Conservation (phyloP, 2,888 invertebrate genomes). For the Elysia crispata region DNA sequence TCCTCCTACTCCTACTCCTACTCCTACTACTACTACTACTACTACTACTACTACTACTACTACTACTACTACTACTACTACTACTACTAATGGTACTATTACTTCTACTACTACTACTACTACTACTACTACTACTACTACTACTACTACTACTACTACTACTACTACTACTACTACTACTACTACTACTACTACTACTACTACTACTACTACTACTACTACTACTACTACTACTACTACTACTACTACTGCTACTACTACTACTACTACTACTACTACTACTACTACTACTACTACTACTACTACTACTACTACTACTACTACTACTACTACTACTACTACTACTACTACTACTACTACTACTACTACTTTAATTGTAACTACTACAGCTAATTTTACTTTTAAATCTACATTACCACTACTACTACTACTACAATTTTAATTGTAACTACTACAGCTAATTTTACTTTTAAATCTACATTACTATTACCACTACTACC, state of each 20-base stretch:
- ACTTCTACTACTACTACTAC: constrained; percentile 3
- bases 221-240: constrained; percentile 1
- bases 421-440: constrained; percentile 9
- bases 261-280: constrained; percentile 9
- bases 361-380: not conserved
- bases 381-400: not conserved
- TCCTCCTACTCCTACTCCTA: too few species aligned
- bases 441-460: too few species aligned
- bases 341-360: constrained; percentile 9
- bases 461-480: too few species aligned
- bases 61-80: constrained; percentile 1
- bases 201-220: not conserved
- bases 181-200: constrained; percentile 9
- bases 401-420: too few species aligned
- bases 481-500: too few species aligned
- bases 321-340: constrained; percentile 1
- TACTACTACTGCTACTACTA: constrained; percentile 9
- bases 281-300: constrained; percentile 9
- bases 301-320: constrained; percentile 4
- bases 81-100: too few species aligned
- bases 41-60: constrained; percentile 1
- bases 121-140: constrained; percentile 9
- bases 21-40: too few species aligned
- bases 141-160: constrained; percentile 9
- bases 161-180: constrained; percentile 4